Evolutionary conservation across 64 coral and sea anemone genomes (phyloP), one percentile per base, ranked within the genome.

Genomic region (Orbicella faveolata): DNA sequence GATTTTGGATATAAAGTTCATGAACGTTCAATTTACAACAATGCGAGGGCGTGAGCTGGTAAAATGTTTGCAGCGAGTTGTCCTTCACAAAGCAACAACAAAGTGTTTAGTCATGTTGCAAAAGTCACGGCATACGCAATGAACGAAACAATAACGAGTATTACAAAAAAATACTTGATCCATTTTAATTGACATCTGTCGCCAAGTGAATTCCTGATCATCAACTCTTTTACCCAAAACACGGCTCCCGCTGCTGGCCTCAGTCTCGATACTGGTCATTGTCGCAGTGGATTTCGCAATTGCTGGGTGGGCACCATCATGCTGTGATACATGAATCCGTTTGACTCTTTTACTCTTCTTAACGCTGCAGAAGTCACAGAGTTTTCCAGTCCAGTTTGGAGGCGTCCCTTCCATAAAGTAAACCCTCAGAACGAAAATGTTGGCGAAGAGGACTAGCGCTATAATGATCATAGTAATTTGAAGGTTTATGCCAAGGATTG

Each of bases 401-500:
- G 90, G 90, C 21, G 63, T 79, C 78, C 75, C 90, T 36, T 72
- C 73, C 30, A 8, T 33, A 62, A 78, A 77, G 75, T 87, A 92
- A 34, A 70, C 39, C 61, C 81, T 68, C 23, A 79, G 70, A 17
- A 86, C 83, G 3, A 79, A 36, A 61, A 92, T 92, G 5, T 83
- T 92, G 8, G 75, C 63, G 26, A 92, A 53, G 11, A 92, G 83
- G 19, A 87, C 52, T 3, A 79, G 15, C 2, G 82, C 61, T 2
- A 92, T 79, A 1, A 92, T 36, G 2, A 87, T 65, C 73, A 92
- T 66, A 0, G 90, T 92, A 0, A 74, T 65, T 51, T 87, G n/a
- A 10, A 92, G 74, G 16, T 87, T 41, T 16, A 87, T n/a, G 14
- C 90, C 90, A 5, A 92, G n/a, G 13, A 87, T 65, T 77, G 90